These are phyloP conservation scores for Pachycephus smyrnensis DNA, from an alignment of 2,888 invertebrate genomes.

Conservation along the genomic window DNA sequence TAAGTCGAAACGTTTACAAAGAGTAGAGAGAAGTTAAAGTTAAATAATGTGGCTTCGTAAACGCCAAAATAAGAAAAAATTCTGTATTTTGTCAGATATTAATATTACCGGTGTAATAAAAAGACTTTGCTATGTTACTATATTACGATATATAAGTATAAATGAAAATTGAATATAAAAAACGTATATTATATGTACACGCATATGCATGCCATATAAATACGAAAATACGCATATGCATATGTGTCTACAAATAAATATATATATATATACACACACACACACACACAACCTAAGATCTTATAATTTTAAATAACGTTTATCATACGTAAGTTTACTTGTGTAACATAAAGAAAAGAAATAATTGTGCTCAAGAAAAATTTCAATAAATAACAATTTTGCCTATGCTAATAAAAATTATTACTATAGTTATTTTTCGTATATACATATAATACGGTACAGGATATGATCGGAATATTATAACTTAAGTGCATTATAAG, in stretches of 20 bases:
- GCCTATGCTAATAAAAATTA: conserved; percentile 49
- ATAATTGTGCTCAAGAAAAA: conserved; percentile 58
- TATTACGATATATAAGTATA: conserved; percentile 41
- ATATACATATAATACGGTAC: background rate
- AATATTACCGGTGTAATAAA: conserved; percentile 40
- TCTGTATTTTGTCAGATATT: conserved; percentile 56
- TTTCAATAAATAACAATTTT: conserved; percentile 60
- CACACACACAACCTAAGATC: conserved; percentile 47
- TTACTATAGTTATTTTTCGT: conserved; percentile 12
- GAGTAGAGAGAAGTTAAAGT: conserved; percentile 5
- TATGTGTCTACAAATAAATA: conserved; percentile 38
- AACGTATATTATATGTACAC: conserved; percentile 22
- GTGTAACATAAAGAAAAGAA: conserved; percentile 49
- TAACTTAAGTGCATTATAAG: conserved; percentile 24
- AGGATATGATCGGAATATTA: conserved; percentile 30
- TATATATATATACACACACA: conserved; percentile 33
- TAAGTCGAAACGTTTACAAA: conserved; percentile 24
- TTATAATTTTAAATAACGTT: conserved; percentile 53
- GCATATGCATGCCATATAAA: background rate
- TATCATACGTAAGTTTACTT: conserved; percentile 50
- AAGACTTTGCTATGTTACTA: conserved; percentile 46
- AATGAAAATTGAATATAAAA: conserved; percentile 24
- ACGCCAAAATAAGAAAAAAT: conserved; percentile 34
- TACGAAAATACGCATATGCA: conserved; percentile 30
- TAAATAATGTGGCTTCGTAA: conserved; percentile 11